Base-by-base conservation (phyloP, 2,797 vertebrate species). In the Molossus molossus region DNA sequence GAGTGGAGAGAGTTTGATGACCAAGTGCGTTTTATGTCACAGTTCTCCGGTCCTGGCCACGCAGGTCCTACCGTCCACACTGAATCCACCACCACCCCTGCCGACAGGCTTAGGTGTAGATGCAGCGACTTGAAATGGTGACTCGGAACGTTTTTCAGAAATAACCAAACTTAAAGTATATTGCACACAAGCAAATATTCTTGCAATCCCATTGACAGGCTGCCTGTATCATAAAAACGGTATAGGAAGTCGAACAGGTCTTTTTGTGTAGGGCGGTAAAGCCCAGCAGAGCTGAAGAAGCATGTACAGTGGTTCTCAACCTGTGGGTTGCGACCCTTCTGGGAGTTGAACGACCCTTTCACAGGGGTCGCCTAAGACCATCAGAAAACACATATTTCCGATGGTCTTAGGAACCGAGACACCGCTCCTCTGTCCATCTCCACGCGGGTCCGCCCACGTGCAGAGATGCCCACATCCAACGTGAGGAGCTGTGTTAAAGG, bases 121-220 rank as follows among this genome's bases (percentile, higher is more conserved):
- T 67, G 80, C 21, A 53, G 72, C 6, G 64, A 25, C 27, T 5
- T 65, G 15, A 67, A 62, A 77, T 7, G 62, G 65, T 81, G 45
- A 40, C 79, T 62, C 7, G n/a, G 58, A 58, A 64, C 18, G 9
- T 45, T 85, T 87, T 58, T 70, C 77, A 84, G 85, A 92, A 95
- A 21, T 62, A 69, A 29, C 4, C 23, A 80, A 27, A 29, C 9
- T 50, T 85, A 53, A 76, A 76, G 67, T 57, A 77, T 14, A 12
- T 95, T 45, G 77, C 20, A 55, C 23, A 45, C 27, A 75, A 80
- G 85, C 10, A 67, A 64, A 82, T 21, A 29, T 58, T 85, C 21
- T 58, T 65, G 33, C 73, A 72, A 75, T 84, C 33, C 12, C 69
- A 50, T n/a, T 4, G 27, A 60, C 9, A 73, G 67, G 33, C 20